These are phyloP conservation scores for Falco berigora DNA, from an alignment of 2,797 vertebrate genomes.

Conservation along the genomic window DNA sequence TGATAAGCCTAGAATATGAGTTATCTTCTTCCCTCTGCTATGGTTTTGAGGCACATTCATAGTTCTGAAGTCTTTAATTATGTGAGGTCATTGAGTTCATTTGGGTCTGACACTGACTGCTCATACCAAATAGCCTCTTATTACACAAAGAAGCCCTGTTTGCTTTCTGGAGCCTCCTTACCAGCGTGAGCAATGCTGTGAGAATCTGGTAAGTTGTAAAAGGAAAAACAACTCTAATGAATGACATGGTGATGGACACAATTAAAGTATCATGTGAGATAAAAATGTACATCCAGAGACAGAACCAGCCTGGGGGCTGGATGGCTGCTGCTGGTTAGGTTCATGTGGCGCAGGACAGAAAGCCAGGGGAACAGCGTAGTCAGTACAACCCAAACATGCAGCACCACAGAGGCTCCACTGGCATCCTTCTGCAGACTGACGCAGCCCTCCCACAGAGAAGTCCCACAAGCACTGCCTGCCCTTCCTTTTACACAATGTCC, in stretches of 20 bases:
- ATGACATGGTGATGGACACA: not conserved
- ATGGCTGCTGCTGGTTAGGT: not conserved
- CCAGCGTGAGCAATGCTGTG: slow-evolving; percentile 5
- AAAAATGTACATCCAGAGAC: not conserved
- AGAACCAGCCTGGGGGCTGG: not conserved
- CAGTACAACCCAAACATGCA: not conserved
- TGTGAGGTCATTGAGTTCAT: not conserved
- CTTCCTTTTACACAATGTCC: not conserved
- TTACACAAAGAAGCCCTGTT: slow-evolving; percentile 9
- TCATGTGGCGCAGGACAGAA: not conserved
- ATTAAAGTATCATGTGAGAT: not conserved
- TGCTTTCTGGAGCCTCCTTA: not conserved
- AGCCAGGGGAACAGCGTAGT: not conserved
- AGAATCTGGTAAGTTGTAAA: slow-evolving; percentile 3
- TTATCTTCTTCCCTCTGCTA: not conserved
- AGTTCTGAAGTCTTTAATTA: slow-evolving; percentile 15
- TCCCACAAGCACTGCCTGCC: not conserved
- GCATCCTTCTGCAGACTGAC: not conserved
- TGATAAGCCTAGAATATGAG: not conserved
- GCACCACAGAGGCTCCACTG: not conserved
- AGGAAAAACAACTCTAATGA: not conserved
- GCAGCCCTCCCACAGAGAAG: not conserved
- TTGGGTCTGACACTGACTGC: not conserved
- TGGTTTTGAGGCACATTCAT: not conserved
- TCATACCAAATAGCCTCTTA: not conserved